Base-by-base conservation (phyloP, 2,113 vertebrate species). In the Leiothrix lutea region DNA sequence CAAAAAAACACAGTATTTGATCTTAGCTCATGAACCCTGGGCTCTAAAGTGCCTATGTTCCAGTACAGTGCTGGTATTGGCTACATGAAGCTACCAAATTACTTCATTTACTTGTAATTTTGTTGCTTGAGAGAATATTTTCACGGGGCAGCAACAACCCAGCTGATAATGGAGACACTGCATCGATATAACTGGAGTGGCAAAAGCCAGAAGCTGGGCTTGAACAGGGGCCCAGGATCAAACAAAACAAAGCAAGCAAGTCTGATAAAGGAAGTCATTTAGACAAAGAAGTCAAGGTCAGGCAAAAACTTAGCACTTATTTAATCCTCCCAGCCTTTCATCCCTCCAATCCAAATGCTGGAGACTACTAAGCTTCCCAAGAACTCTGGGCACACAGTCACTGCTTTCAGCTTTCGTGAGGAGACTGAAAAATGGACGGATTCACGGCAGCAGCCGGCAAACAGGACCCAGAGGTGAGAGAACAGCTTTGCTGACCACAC, bases 371-470 rank as follows among this genome's bases (percentile, higher is more conserved):
- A 84, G 60, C 35, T 86, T 23, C 64, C 66, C 21, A 12, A 33
- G 56, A 86, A 4, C 60, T 29, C 51, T 20, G 65, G 42, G 35
- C 54, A 80, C 65, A 73, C 7, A 40, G 48, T 33, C 17, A 28
- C 22, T 19, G 40, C 67, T 73, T 77, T 48, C 77, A 70, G 70
- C 40, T 87, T 40, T 56, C 21, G 0, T 1, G 5, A 56, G 2
- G 11, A 61, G 56, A 25, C 77, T 38, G 47, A 51, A 33, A 58
- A 82, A 51, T 1, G 31, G 50, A 66, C 0, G 0, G 31, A 61
- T 33, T 40, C 51, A 33, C 31, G 20, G 40, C 7, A 0, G 26
- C 2, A 2, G 35, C 29, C 1, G 0, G 21, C 35, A 66, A 58
- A 50, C 4, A 0, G 14, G 44, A 84, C 25, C 18, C 60, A 66